Evolutionary conservation across 2,888 invertebrate genomes (phyloP).

Genomic region (Neelides folsomi): DNA sequence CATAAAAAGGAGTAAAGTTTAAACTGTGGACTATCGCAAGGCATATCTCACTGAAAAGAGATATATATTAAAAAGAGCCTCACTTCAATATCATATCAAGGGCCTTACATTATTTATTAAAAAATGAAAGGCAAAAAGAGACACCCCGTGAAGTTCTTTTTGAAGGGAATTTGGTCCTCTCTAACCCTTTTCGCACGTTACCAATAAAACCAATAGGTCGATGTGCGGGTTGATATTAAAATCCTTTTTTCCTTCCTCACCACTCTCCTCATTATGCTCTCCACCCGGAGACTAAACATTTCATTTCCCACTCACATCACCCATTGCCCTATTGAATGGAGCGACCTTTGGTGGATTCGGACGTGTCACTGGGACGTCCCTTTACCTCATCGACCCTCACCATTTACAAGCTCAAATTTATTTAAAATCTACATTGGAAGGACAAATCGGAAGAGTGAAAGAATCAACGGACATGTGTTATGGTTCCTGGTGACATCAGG

Average conservation of each 20-base stretch:
- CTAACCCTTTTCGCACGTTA: slow-evolving; percentile 19
- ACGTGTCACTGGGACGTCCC: slow-evolving; percentile 2
- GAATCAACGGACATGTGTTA: too few relatives aligned
- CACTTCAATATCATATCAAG: too few relatives aligned
- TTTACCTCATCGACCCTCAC: not conserved
- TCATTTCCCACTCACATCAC: not conserved
- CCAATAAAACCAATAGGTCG: slow-evolving; percentile 16
- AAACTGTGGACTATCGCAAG: too few relatives aligned
- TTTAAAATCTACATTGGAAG: too few relatives aligned
- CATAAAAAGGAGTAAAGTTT: too few relatives aligned
- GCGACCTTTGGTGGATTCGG: slow-evolving; percentile 7
- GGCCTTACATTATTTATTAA: too few relatives aligned
- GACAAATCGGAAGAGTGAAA: too few relatives aligned
- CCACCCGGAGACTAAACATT: not conserved
- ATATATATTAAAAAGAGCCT: too few relatives aligned
- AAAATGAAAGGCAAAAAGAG: slow-evolving; percentile 6
- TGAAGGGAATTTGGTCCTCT: slow-evolving; percentile 2
- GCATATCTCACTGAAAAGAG: too few relatives aligned
- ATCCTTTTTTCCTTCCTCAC: slow-evolving; percentile 9
- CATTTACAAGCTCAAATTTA: not conserved
- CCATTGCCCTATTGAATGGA: not conserved
- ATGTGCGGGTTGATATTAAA: slow-evolving; percentile 8
- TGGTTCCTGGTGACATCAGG: too few relatives aligned
- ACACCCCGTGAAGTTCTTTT: slow-evolving; percentile 14
- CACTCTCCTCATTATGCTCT: not conserved